Base-by-base conservation (phyloP, 1,140 invertebrate genomes). In the Pogonomyrmex barbatus region DNA sequence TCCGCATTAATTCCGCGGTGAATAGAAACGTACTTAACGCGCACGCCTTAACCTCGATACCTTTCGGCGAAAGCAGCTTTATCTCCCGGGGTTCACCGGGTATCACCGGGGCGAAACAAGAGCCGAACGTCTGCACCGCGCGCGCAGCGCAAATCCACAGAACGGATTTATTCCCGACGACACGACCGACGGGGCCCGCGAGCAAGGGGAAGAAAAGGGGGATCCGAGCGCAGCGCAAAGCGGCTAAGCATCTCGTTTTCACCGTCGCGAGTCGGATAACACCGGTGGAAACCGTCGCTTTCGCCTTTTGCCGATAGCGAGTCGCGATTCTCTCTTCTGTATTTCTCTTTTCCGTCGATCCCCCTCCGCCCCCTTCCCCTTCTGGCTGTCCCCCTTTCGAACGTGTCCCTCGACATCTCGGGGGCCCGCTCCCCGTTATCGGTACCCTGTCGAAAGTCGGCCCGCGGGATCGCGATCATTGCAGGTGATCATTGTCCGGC, bases 381-480 rank as follows among this genome's bases (percentile, higher is more conserved):
- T 14, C 67, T 5, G 50, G 10, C 12, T 50, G 14, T 56, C 33
- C 67, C 68, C 75, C 79, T 58, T 14, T 82, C 39, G 14, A 56
- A 45, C 60, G 63, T 36, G 39, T 45, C 47, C 84, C 62, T 24
- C 63, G 45, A 78, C 24, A 24, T 65, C 33, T 54, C 62, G 65
- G n/a, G 24, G 24, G 62, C 47, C 84, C 17, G 12, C 52, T 87
- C 79, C 68, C 71, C 63, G 58, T 86, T 86, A 90, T 90, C 88
- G 89, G 24, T 88, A n/a, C 88, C 83, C 86, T 88, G 89, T 91
- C 78, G 89, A 90, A 91, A 91, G 89, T 75, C 63, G 78, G 86
- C 75, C 88, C 84, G 54, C 63, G 79, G 63, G 63, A 90, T 90
- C 83, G 86, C 87, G 88, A 87, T 85, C 88, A 76, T 24, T 24